Conservation (phyloP, 2,113 vertebrate species). For the Rhabdomys dilectus region DNA sequence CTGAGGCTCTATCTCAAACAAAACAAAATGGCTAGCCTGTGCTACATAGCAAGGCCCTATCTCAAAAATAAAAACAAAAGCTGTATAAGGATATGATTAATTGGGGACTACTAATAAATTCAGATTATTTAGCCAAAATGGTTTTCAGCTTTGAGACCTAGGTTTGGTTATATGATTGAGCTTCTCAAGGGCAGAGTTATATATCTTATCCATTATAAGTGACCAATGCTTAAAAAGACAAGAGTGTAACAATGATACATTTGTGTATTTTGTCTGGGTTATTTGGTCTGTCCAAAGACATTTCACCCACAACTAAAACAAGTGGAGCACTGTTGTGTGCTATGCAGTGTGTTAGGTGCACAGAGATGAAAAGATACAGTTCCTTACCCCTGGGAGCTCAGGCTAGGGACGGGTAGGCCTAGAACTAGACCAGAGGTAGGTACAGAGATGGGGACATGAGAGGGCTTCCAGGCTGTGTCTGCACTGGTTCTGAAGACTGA, state of each 20-base stretch:
- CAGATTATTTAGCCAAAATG: neutral
- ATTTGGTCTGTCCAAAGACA: constrained; percentile 26
- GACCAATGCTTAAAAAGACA: neutral
- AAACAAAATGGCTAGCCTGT: neutral
- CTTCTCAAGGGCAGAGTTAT: constrained; percentile 4
- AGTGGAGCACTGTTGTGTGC: neutral
- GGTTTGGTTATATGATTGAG: neutral
- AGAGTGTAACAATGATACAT: neutral
- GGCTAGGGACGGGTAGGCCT: neutral
- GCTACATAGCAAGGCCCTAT: neutral
- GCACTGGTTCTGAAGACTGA: neutral
- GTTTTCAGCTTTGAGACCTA: constrained; percentile 8
- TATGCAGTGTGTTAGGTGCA: neutral
- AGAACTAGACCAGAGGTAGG: neutral
- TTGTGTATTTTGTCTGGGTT: neutral
- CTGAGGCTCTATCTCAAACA: neutral
- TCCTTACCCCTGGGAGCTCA: neutral
- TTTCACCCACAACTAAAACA: constrained; percentile 28
- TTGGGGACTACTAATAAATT: constrained; percentile 10
- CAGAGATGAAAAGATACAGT: neutral
- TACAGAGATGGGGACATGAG: neutral
- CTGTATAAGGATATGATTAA: constrained; percentile 18
- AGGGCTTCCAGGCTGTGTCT: neutral
- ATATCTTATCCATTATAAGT: neutral
- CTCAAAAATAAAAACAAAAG: neutral